Percentiles rank a stretch among this genome's conserved stretches.
These are phyloP conservation scores for Latrodectus geometricus DNA, from an alignment of 1,140 invertebrate species.

Conservation along the genomic window DNA sequence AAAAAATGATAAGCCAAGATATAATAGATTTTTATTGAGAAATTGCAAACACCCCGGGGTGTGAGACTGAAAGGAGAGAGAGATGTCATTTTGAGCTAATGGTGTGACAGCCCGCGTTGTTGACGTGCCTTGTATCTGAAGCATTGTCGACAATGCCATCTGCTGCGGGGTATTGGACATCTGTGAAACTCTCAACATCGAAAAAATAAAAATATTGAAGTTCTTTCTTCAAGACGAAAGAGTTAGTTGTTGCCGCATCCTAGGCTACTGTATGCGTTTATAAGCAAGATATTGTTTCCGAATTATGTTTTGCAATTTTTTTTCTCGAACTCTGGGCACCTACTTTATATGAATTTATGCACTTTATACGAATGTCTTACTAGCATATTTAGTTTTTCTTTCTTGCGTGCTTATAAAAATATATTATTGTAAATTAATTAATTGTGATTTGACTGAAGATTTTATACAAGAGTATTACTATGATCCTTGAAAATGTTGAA, in stretches of 20 bases:
- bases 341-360: too few relatives aligned
- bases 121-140: constrained; percentile 12
- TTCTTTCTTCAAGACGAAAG: constrained; percentile 1
- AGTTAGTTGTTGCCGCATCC: not conserved
- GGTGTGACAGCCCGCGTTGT: constrained; percentile 20
- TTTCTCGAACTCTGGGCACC: not conserved
- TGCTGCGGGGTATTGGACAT: constrained; percentile 22
- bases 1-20: constrained; percentile 32
- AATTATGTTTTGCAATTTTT: too few relatives aligned
- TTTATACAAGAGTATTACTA: too few relatives aligned
- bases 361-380: too few relatives aligned
- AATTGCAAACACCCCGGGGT: constrained; percentile 30
- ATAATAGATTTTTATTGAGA: constrained; percentile 31
- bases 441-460: too few relatives aligned
- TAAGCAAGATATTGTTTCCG: too few relatives aligned
- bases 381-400: too few relatives aligned
- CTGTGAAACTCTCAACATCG: constrained; percentile 7
- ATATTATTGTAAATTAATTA: too few relatives aligned
- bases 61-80: constrained; percentile 24
- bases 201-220: not conserved
- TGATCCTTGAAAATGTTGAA: too few relatives aligned
- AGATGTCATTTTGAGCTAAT: constrained; percentile 44
- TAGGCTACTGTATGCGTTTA: too few relatives aligned
- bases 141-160: constrained; percentile 18
- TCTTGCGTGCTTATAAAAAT: not conserved